Percentiles rank a stretch among this genome's conserved stretches.
Evolutionary conservation across 2,888 invertebrate species (phyloP).

Genomic region (Mamestra brassicae): DNA sequence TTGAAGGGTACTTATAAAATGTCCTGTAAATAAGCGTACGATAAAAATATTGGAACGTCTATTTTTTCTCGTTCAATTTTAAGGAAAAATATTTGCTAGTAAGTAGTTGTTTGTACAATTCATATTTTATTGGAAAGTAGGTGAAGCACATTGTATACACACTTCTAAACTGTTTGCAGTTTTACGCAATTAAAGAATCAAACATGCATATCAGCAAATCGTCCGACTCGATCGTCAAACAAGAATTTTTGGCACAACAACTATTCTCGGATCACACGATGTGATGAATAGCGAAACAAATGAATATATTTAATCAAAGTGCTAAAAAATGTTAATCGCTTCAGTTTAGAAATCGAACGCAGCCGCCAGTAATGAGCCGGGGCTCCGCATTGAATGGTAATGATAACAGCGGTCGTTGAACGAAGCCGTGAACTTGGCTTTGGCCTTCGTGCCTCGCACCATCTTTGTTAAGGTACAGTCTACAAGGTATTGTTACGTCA

Average conservation of each 20-base stretch:
- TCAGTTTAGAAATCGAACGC: constrained; percentile 68
- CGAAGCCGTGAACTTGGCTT: constrained; percentile 87
- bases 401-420: constrained; percentile 88
- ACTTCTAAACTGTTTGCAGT: constrained; percentile 31
- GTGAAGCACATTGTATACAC: constrained; percentile 40
- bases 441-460: constrained; percentile 82
- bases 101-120: constrained; percentile 1
- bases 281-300: constrained; percentile 28
- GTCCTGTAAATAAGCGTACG: background rate
- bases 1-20: background rate
- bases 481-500: constrained; percentile 71
- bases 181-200: constrained; percentile 46
- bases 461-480: constrained; percentile 75
- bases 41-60: background rate
- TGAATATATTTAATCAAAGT: constrained; percentile 31
- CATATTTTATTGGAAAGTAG: constrained; percentile 44
- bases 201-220: constrained; percentile 35
- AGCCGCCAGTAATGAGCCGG: constrained; percentile 71
- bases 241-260: constrained; percentile 28
- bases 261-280: constrained; percentile 9
- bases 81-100: background rate
- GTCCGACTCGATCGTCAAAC: constrained; percentile 22
- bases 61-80: background rate
- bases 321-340: constrained; percentile 61
- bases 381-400: constrained; percentile 83